phyloP scores from a whole-genome alignment of 2,797 vertebrate genomes.

The Sebastiscus tertius region DNA sequence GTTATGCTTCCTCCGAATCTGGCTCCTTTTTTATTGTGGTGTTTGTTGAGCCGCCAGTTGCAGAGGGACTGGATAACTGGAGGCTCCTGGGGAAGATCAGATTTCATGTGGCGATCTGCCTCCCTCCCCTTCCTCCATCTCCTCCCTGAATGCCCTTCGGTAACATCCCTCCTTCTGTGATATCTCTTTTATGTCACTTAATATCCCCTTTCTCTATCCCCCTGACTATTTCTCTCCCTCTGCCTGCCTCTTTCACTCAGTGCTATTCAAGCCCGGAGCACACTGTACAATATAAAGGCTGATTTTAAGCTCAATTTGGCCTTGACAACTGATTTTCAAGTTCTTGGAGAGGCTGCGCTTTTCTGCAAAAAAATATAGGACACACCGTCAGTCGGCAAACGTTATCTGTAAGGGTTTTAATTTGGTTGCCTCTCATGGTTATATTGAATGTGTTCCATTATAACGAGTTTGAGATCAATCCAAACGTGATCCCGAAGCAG shows the following conservation, averaged over 20 bases:
- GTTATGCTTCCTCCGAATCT: conserved; percentile 3
- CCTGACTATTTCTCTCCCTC: conserved; percentile 37
- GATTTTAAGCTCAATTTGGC: conserved; percentile 68
- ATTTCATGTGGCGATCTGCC: conserved; percentile 63
- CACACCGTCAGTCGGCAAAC: neutral
- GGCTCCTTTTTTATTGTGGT: conserved; percentile 46
- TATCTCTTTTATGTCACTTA: conserved; percentile 74
- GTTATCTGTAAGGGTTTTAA: conserved; percentile 10
- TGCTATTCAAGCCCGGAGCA: conserved; percentile 39
- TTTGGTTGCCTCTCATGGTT: neutral
- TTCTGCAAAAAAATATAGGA: neutral
- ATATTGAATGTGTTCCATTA: neutral
- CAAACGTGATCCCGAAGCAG: neutral
- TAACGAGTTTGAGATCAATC: neutral
- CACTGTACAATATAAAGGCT: conserved; percentile 47
- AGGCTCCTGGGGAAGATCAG: conserved; percentile 62
- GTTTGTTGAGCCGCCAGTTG: conserved; percentile 59
- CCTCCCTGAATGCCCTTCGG: conserved; percentile 62
- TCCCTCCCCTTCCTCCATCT: conserved; percentile 39
- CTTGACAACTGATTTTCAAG: conserved; percentile 48
- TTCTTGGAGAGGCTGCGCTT: neutral
- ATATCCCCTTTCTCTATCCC: conserved; percentile 57
- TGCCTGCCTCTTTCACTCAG: conserved; percentile 34
- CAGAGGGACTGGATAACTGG: conserved; percentile 51
- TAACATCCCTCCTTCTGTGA: conserved; percentile 61